These are phyloP conservation scores for Caenorhabditis drosophilae DNA, from an alignment of 2,888 invertebrate species.

Conservation along the genomic window DNA sequence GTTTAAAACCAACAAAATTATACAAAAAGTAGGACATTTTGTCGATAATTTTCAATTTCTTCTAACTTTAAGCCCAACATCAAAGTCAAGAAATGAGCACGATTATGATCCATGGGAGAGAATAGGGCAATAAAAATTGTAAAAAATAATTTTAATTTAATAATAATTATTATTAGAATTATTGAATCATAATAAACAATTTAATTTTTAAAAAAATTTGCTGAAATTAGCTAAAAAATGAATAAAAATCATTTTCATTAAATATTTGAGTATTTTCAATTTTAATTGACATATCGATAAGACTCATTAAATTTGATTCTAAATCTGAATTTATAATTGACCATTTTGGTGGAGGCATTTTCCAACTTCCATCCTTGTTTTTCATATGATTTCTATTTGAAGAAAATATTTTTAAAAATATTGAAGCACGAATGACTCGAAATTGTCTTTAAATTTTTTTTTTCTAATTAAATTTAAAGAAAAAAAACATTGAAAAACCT, in stretches of 20 bases:
- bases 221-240: conserved; percentile 5
- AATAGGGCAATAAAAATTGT: conserved; percentile 18
- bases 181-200: conserved; percentile 10
- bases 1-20: conserved; percentile 10
- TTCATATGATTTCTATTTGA: conserved; percentile 47
- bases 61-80: too few relatives aligned
- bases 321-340: conserved; percentile 7
- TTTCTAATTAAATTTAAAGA: too few relatives aligned
- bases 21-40: conserved; percentile 5
- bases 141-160: background rate
- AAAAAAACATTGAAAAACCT: too few relatives aligned
- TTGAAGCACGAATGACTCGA: conserved; percentile 24
- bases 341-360: conserved; percentile 22
- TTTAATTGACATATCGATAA: conserved; percentile 2
- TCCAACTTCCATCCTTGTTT: conserved; percentile 15
- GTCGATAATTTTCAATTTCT: too few relatives aligned
- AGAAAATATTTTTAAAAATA: conserved; percentile 27
- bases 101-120: conserved; percentile 42
- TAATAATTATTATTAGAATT: conserved; percentile 20
- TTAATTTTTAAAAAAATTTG: background rate
- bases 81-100: too few relatives aligned
- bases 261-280: conserved; percentile 3
- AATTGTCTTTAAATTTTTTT: conserved; percentile 27
- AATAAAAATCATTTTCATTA: conserved; percentile 8
- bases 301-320: conserved; percentile 12